These are phyloP conservation scores for Apamea sordens DNA, from an alignment of 2,888 invertebrate genomes.

Conservation along the genomic window DNA sequence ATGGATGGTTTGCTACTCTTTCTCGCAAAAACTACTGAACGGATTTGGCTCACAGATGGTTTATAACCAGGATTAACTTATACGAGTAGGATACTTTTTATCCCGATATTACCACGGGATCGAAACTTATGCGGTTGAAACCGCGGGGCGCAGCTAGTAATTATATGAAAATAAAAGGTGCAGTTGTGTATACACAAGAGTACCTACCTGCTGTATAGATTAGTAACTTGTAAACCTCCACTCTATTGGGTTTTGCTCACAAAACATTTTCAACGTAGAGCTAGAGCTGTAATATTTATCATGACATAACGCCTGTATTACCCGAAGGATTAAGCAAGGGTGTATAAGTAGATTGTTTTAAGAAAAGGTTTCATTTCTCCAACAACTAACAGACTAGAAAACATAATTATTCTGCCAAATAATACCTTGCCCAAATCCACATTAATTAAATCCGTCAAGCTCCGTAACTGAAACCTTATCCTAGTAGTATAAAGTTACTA, in stretches of 20 bases:
- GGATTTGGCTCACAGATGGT: too few relatives aligned
- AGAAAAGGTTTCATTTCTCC: background rate
- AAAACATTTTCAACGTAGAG: background rate
- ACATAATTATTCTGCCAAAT: background rate
- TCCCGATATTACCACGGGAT: too few relatives aligned
- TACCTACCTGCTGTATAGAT: background rate
- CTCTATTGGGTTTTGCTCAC: background rate
- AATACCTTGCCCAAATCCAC: background rate
- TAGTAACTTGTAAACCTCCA: background rate
- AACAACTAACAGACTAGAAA: background rate
- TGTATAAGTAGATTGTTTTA: background rate
- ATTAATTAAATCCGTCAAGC: slow-evolving; percentile 32
- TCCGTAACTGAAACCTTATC: slow-evolving; percentile 40
- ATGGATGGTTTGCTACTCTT: too few relatives aligned
- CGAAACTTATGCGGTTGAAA: too few relatives aligned
- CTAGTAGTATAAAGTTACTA: slow-evolving; percentile 33
- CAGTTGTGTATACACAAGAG: background rate
- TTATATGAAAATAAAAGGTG: background rate
- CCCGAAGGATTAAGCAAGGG: background rate
- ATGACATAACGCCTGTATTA: background rate
- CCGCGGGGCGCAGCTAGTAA: too few relatives aligned
- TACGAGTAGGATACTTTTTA: too few relatives aligned
- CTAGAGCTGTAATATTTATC: background rate
- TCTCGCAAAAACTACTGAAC: too few relatives aligned
- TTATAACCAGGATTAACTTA: too few relatives aligned